Conservation (phyloP, 2,888 invertebrate species). For the Amphipyra tragopoginis region DNA sequence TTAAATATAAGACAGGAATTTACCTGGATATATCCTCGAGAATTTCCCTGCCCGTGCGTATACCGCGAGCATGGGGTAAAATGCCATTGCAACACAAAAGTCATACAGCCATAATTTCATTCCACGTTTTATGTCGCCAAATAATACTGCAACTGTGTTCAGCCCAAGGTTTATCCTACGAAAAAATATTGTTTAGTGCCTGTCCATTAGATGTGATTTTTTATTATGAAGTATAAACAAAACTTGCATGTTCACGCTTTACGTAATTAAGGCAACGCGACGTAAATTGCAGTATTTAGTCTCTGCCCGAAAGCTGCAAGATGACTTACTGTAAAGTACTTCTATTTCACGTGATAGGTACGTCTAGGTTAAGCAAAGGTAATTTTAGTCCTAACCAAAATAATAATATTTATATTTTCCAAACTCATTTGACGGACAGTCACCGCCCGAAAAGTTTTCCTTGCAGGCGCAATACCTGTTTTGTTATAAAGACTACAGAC, state of each 20-base stretch:
- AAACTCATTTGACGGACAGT: no score
- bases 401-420: no score
- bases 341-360: no score
- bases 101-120: constrained; percentile 80
- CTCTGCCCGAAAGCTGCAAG: constrained; percentile 33
- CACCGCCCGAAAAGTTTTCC: neutral
- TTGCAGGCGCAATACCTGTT: neutral
- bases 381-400: no score
- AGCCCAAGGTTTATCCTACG: constrained; percentile 80
- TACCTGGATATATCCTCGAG: constrained; percentile 71
- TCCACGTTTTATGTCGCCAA: constrained; percentile 80
- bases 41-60: constrained; percentile 69
- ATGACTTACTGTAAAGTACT: no score
- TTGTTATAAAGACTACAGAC: neutral
- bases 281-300: constrained; percentile 51
- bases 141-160: constrained; percentile 74
- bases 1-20: neutral
- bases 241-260: constrained; percentile 43
- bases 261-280: constrained; percentile 40
- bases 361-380: no score
- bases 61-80: constrained; percentile 74
- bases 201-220: constrained; percentile 1
- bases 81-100: constrained; percentile 70
- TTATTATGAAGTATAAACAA: constrained; percentile 41
- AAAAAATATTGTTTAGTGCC: constrained; percentile 9